A percentile compares a stretch with the other conserved stretches of the same genome.
These are phyloP conservation scores for Ectemnius lituratus DNA, from an alignment of 2,888 invertebrate species.

Conservation along the genomic window DNA sequence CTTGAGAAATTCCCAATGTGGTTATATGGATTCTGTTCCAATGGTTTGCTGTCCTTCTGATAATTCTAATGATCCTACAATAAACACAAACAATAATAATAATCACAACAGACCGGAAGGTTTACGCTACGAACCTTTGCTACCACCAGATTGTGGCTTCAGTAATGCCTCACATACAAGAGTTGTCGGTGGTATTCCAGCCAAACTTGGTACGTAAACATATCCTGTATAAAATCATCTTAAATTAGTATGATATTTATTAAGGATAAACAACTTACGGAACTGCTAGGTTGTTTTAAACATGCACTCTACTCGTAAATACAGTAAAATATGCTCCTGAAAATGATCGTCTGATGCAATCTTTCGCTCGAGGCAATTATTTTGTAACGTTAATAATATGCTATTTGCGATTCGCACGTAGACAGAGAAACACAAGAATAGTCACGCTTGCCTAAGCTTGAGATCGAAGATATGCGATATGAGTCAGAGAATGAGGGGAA, in stretches of 20 bases:
- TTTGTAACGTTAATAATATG: not conserved
- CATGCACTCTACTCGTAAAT: not conserved
- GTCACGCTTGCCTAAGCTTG: not conserved
- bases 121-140: slow-evolving; percentile 56
- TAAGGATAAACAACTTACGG: not conserved
- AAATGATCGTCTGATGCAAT: not conserved
- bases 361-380: not conserved
- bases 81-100: not conserved
- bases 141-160: slow-evolving; percentile 81
- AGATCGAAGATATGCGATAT: not conserved
- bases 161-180: slow-evolving; percentile 80
- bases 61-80: not conserved
- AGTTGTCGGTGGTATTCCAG: slow-evolving; percentile 86
- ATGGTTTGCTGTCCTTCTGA: slow-evolving; percentile 81
- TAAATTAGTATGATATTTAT: not conserved
- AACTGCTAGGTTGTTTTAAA: not conserved
- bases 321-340: not conserved
- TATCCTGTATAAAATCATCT: not conserved
- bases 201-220: slow-evolving; percentile 80
- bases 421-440: not conserved
- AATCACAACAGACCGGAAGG: no score
- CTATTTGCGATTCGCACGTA: not conserved
- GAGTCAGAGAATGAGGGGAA: not conserved
- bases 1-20: slow-evolving; percentile 85
- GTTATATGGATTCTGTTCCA: slow-evolving; percentile 82